Conservation (phyloP, 1,140 invertebrate genomes). For the Druon quercuslanigerum region DNA sequence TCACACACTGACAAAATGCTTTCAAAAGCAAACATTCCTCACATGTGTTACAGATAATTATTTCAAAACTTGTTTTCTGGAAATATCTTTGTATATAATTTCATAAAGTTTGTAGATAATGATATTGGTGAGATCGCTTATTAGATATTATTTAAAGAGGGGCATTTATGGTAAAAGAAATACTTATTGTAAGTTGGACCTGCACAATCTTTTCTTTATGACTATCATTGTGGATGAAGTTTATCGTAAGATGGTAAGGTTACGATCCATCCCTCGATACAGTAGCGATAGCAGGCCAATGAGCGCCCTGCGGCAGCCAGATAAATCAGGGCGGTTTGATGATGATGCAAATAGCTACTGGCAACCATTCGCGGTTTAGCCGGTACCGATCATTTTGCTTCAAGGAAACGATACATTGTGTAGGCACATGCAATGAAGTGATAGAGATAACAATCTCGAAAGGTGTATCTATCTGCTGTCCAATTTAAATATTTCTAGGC, state of each 20-base stretch:
- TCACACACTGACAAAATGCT: too few species aligned
- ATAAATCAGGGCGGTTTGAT: slow-evolving; percentile 60
- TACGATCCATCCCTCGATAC: slow-evolving; percentile 50
- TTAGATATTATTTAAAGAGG: not conserved
- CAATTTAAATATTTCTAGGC: slow-evolving; percentile 42
- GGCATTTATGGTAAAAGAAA: not conserved
- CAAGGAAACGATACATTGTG: slow-evolving; percentile 42
- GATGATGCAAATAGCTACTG: slow-evolving; percentile 64
- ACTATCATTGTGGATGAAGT: not conserved
- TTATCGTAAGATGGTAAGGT: slow-evolving; percentile 12
- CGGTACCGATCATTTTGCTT: slow-evolving; percentile 43
- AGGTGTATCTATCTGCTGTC: slow-evolving; percentile 38
- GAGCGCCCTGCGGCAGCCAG: slow-evolving; percentile 52
- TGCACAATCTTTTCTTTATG: slow-evolving; percentile 8
- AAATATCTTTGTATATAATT: too few species aligned
- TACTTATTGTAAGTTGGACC: slow-evolving; percentile 3
- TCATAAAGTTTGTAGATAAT: not conserved
- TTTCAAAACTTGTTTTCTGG: too few species aligned
- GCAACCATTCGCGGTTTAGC: slow-evolving; percentile 42
- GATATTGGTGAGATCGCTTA: not conserved
- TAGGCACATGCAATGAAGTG: slow-evolving; percentile 37
- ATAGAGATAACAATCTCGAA: slow-evolving; percentile 42
- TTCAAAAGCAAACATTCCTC: too few species aligned
- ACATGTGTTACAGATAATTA: too few species aligned
- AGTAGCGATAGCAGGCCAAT: slow-evolving; percentile 54